Base-by-base conservation (phyloP, 92 coral and sea anemone species). In the Ricordea florida region DNA sequence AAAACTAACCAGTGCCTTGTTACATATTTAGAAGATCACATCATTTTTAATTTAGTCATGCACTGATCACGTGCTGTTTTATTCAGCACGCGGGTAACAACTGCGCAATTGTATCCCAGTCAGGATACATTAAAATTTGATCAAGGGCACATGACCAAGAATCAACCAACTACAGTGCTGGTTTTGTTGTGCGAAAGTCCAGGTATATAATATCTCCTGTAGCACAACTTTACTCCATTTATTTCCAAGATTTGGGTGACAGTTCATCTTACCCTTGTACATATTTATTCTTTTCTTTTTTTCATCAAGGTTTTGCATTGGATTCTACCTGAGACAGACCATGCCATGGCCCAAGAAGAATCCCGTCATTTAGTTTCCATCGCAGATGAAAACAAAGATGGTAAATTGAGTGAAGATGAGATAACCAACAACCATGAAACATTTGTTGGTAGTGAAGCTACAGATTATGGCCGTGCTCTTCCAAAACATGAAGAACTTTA, bases 391-490 rank as follows among this genome's bases (percentile, higher is more conserved):
- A 60, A 94, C 47, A 77, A 75, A 55, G 98, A 94, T 75, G 97
- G 98, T 21, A 94, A 94, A 84, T 74, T 94, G 18, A 88, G 89
- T 20, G 81, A 78, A 32, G 98, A 88, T 16, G 98, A 94, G 69
- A 73, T 94, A 21, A 79, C 81, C 15, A 74, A 73, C n/a, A 82
- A 94, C 72, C 91, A 94, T 59, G 99, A 92, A 29, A 81, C 87
- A 16, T 96, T 96, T 82, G 97, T 93, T 24, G 99, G 99, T 23
- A 96, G 99, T 41, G 99, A 96, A 50, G 99, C 97, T 7, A 96
- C 99, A 13, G 99, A 96, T 66, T 94, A 94, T 88, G 98, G 98
- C 5, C 92, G 91, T 34, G 98, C 98, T 28, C 71, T 94, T 28
- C 98, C 98, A 1, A 30, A 66, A 29, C 89, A 90, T 50, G 87